Evolutionary conservation across 2,113 vertebrate genomes (phyloP).

Genomic region (Scartelaos histophorus): DNA sequence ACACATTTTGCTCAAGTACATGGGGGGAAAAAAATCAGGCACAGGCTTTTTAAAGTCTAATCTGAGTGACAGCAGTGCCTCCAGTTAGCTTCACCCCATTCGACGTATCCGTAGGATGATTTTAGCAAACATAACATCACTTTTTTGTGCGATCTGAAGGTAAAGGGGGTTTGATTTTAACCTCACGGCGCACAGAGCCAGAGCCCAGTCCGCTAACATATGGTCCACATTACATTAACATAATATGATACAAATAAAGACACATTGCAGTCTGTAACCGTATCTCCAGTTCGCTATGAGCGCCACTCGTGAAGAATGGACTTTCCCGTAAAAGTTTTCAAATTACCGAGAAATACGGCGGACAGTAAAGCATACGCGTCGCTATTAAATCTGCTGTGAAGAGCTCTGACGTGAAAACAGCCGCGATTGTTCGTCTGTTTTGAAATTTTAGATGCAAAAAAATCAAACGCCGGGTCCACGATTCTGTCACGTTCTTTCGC

Average conservation of each 20-base stretch:
- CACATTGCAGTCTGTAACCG: constrained; percentile 40
- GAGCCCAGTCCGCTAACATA: constrained; percentile 39
- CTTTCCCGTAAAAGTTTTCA: constrained; percentile 30
- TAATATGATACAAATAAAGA: constrained; percentile 52
- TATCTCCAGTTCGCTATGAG: constrained; percentile 35
- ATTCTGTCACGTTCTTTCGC: no score
- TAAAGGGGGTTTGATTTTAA: constrained; percentile 12
- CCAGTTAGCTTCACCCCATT: background rate
- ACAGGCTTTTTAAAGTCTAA: no score
- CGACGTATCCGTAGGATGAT: no score
- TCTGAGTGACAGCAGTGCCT: background rate
- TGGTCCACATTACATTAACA: constrained; percentile 51
- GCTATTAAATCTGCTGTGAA: constrained; percentile 41
- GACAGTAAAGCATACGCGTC: constrained; percentile 27
- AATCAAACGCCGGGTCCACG: constrained; percentile 6
- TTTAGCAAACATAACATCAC: background rate
- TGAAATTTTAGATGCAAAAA: constrained; percentile 12
- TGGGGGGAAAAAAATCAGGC: no score
- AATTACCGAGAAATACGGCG: constrained; percentile 27
- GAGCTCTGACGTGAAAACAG: constrained; percentile 21
- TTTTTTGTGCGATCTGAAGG: background rate
- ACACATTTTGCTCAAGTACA: no score
- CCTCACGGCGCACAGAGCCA: constrained; percentile 10
- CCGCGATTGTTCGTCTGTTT: constrained; percentile 9
- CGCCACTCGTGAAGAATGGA: constrained; percentile 27